Evolutionary conservation across 2,888 invertebrate species (phyloP).

Genomic region (Aleiodes leptofemur): DNA sequence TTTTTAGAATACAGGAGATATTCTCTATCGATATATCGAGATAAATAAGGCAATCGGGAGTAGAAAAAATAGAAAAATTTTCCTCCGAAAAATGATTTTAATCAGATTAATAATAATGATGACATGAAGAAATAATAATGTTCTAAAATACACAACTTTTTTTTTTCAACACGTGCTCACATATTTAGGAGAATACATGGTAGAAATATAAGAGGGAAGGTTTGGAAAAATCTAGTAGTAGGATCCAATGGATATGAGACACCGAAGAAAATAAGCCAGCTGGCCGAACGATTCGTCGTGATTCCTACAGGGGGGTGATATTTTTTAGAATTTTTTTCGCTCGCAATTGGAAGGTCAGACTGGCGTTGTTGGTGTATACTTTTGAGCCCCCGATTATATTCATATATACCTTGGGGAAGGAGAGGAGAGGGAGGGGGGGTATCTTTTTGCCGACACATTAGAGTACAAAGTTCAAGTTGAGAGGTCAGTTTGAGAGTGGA

Average conservation of each 20-base stretch:
- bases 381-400: not conserved
- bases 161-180: slow-evolving; percentile 40
- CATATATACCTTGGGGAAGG: not conserved
- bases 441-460: slow-evolving; percentile 23
- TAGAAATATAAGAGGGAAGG: slow-evolving; percentile 12
- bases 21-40: slow-evolving; percentile 24
- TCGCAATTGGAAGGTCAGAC: slow-evolving; percentile 36
- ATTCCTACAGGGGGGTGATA: slow-evolving; percentile 20
- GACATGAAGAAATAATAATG: too few species aligned
- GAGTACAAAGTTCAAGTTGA: slow-evolving; percentile 8
- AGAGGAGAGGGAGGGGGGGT: not conserved
- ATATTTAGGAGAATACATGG: slow-evolving; percentile 14
- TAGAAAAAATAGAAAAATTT: slow-evolving; percentile 29
- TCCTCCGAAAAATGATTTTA: too few species aligned
- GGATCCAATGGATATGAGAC: slow-evolving; percentile 40
- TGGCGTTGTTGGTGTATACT: slow-evolving; percentile 7
- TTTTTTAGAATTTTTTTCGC: slow-evolving; percentile 35
- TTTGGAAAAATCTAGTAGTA: slow-evolving; percentile 41
- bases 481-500: not conserved
- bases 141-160: too few species aligned
- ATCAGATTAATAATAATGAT: too few species aligned
- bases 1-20: slow-evolving; percentile 43
- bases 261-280: slow-evolving; percentile 50
- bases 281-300: slow-evolving; percentile 48
- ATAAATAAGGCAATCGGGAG: slow-evolving; percentile 19